Percentiles rank a stretch among this genome's conserved stretches.
Conservation (phyloP, 2,797 vertebrate species). For the Okamejei kenojei region DNA sequence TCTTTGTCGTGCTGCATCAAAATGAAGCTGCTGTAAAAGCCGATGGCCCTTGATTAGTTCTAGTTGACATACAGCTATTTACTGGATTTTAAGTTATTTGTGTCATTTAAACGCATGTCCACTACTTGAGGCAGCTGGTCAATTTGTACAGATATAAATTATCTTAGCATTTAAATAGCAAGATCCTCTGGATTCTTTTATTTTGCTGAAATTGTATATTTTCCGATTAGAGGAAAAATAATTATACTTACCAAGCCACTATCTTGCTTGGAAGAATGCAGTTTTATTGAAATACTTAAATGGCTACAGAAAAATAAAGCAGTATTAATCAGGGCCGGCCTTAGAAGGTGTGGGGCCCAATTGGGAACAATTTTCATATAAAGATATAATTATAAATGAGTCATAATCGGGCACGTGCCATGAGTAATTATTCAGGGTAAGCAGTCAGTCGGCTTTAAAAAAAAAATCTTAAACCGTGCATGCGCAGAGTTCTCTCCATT, state of each 20-base stretch:
- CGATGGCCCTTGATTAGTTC: conserved; percentile 56
- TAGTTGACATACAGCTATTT: conserved; percentile 55
- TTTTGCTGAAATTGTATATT: conserved; percentile 39
- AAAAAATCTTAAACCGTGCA: too few relatives aligned
- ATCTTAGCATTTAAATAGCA: conserved; percentile 42
- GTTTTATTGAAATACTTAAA: not conserved
- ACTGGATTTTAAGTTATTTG: conserved; percentile 48
- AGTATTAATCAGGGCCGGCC: not conserved
- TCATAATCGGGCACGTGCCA: too few relatives aligned
- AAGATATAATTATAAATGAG: too few relatives aligned
- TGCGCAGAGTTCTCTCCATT: too few relatives aligned
- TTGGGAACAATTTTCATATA: too few relatives aligned
- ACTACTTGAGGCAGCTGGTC: conserved; percentile 54
- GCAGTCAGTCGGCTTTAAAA: too few relatives aligned
- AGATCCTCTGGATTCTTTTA: conserved; percentile 43
- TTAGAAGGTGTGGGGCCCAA: too few relatives aligned
- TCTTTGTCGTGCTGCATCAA: conserved; percentile 51
- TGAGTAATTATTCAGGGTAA: too few relatives aligned
- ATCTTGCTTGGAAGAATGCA: not conserved
- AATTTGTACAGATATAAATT: conserved; percentile 48
- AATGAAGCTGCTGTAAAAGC: conserved; percentile 49
- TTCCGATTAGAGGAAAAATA: conserved; percentile 41
- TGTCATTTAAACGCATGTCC: conserved; percentile 49
- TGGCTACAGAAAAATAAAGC: not conserved
- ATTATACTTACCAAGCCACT: too few relatives aligned